Evolutionary conservation across 2,888 invertebrate species (phyloP).

Genomic region (Rhagium mordax): DNA sequence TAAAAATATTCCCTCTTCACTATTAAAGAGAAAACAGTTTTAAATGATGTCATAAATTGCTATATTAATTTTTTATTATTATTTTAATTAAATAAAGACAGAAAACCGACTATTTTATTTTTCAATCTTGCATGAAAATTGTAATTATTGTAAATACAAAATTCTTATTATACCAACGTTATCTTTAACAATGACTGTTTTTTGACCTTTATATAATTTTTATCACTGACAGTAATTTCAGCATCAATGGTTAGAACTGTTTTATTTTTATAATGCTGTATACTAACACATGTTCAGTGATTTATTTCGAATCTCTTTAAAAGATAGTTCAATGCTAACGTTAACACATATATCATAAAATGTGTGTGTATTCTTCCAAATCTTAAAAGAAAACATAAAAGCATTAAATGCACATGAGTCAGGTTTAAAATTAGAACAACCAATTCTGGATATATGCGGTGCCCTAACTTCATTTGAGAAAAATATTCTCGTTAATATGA

Average conservation of each 20-base stretch:
- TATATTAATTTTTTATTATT: no score
- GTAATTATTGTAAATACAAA: no score
- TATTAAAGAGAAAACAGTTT: no score
- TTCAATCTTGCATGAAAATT: no score
- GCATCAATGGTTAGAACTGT: neutral
- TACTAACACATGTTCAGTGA: neutral
- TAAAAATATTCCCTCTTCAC: no score
- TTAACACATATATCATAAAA: neutral
- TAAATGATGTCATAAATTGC: no score
- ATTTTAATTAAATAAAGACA: no score
- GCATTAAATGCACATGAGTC: conserved; percentile 23
- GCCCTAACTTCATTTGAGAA: neutral
- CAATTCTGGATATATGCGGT: conserved; percentile 8
- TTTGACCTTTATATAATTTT: neutral
- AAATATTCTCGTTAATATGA: no score
- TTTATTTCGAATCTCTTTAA: neutral
- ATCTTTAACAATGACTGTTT: neutral
- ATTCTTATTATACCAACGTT: no score
- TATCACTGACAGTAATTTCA: neutral
- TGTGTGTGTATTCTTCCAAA: conserved; percentile 1
- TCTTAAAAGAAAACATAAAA: conserved; percentile 8
- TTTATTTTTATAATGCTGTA: neutral
- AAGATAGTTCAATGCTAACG: neutral
- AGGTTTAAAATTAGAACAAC: conserved; percentile 10
- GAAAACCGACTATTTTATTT: no score